Conservation (phyloP, 2,113 vertebrate species). For the Corydoras sp. region DNA sequence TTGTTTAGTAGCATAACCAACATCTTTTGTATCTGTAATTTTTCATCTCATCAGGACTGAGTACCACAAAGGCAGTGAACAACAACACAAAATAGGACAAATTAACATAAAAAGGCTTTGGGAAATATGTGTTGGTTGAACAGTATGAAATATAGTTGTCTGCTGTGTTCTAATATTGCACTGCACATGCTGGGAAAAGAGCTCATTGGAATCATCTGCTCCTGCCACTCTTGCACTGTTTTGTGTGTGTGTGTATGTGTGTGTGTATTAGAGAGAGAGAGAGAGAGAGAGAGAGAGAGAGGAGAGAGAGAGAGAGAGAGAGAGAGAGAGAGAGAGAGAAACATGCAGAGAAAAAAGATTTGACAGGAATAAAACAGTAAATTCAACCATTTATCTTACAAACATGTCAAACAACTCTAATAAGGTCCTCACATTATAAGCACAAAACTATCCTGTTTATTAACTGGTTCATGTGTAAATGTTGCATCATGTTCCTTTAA, state of each 20-base stretch:
- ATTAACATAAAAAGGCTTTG: not conserved
- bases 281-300: conserved; percentile 2
- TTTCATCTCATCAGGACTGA: too few relatives aligned
- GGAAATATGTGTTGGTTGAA: not conserved
- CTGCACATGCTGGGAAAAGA: conserved; percentile 44
- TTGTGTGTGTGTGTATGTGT: conserved; percentile 10
- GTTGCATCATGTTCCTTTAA: too few relatives aligned
- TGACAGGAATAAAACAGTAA: too few relatives aligned
- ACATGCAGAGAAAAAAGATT: conserved; percentile 3
- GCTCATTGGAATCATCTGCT: conserved; percentile 68
- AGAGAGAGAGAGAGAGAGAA: not conserved
- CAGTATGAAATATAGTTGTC: conserved; percentile 21
- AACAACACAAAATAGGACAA: not conserved
- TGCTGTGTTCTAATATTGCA: conserved; percentile 23
- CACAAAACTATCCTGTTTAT: too few relatives aligned
- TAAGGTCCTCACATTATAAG: too few relatives aligned
- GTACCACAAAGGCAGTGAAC: not conserved
- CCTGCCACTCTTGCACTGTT: conserved; percentile 60
- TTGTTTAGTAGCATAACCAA: too few relatives aligned
- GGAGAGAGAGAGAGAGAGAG: not conserved
- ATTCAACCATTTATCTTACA: too few relatives aligned
- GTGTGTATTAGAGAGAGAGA: not conserved
- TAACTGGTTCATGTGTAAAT: too few relatives aligned
- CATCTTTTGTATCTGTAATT: too few relatives aligned
- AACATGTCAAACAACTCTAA: too few relatives aligned